Conservation (phyloP, 2,888 invertebrate genomes). For the Nesidiocoris tenuis region DNA sequence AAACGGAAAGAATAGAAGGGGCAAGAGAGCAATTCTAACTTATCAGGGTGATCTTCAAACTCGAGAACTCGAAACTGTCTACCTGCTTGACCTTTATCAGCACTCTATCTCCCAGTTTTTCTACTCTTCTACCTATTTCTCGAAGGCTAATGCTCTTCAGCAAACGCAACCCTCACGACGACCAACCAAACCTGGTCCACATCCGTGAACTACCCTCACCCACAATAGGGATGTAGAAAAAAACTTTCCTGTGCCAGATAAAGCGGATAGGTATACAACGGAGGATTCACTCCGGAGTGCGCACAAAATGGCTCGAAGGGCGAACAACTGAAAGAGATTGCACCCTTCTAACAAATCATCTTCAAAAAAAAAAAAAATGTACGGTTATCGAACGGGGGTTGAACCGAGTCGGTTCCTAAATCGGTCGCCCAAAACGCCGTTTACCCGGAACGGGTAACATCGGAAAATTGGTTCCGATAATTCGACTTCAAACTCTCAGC, state of each 20-base stretch:
- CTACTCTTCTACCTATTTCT: neutral
- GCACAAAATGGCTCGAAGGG: neutral
- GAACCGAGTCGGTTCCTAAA: too few relatives aligned
- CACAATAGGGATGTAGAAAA: neutral
- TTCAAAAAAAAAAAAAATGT: too few relatives aligned
- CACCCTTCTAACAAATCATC: neutral
- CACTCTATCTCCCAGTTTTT: constrained; percentile 18
- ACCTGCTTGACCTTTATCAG: constrained; percentile 25
- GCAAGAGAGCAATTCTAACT: neutral
- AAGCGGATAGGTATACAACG: neutral
- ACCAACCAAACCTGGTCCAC: neutral
- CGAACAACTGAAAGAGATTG: neutral
- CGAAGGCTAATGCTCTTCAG: neutral
- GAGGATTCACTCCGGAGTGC: neutral
- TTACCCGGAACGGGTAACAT: too few relatives aligned
- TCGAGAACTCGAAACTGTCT: constrained; percentile 7
- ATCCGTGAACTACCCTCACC: neutral
- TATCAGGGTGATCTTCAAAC: neutral
- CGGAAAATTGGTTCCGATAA: too few relatives aligned
- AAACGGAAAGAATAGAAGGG: neutral
- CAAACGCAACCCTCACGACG: too few relatives aligned
- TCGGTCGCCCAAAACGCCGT: too few relatives aligned
- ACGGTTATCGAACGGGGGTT: too few relatives aligned
- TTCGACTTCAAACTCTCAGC: too few relatives aligned
- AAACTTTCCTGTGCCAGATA: neutral